phyloP scores from a whole-genome alignment of 2,797 vertebrate genomes.

The Tamandua tetradactyla region DNA sequence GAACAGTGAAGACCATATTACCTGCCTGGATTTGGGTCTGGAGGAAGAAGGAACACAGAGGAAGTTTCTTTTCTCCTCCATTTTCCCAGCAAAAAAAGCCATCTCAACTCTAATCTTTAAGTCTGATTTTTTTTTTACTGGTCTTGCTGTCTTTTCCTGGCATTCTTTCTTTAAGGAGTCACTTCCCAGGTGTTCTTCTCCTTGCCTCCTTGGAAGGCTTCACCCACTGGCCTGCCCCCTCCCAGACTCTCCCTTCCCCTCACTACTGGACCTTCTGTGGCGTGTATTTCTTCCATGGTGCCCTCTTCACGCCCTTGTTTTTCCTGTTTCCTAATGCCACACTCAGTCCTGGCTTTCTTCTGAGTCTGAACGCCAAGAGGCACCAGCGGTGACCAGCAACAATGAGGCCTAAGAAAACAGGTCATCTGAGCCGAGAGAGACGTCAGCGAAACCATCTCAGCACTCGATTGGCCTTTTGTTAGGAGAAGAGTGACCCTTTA shows the following conservation, averaged over 20 bases:
- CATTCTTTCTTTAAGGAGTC: not conserved
- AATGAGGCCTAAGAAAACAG: conserved; percentile 77
- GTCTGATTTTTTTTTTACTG: not conserved
- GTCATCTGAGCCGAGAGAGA: conserved; percentile 68
- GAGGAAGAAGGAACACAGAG: not conserved
- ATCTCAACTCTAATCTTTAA: not conserved
- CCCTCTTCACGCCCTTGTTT: not conserved
- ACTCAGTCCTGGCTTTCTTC: conserved; percentile 19
- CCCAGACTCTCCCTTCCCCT: not conserved
- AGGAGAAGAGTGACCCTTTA: conserved; percentile 69
- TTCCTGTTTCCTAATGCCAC: not conserved
- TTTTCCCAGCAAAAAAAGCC: not conserved
- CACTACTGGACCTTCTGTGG: rapidly evolving
- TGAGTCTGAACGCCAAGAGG: conserved; percentile 53
- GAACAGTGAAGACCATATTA: not conserved
- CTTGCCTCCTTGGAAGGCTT: not conserved
- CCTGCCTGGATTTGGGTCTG: not conserved
- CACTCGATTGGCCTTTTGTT: conserved; percentile 73
- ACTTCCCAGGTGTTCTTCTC: not conserved
- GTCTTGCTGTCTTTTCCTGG: not conserved
- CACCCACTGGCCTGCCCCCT: rapidly evolving
- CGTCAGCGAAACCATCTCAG: conserved; percentile 65
- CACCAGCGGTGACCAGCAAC: conserved; percentile 7
- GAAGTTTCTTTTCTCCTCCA: not conserved
- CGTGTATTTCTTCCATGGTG: not conserved